Evolutionary conservation across 1,140 invertebrate genomes (phyloP).

Genomic region (Aphelinus atriplicis): DNA sequence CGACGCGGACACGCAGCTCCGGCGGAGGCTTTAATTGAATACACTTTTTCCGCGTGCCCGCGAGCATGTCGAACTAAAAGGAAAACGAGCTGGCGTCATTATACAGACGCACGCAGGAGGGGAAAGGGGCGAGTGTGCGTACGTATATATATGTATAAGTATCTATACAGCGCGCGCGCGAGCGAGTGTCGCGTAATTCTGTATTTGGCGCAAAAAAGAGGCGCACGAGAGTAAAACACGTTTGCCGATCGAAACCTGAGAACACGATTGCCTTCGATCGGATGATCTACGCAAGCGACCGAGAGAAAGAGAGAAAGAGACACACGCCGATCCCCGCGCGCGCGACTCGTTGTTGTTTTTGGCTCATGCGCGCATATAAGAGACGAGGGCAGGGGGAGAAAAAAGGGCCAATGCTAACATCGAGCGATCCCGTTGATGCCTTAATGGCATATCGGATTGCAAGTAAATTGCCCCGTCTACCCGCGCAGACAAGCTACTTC

Average conservation of each 20-base stretch:
- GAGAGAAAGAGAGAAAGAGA: constrained; percentile 13
- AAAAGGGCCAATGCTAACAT: constrained; percentile 8
- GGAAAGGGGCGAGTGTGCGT: not conserved
- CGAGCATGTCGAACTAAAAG: not conserved
- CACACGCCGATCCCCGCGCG: too few species aligned
- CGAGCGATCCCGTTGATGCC: constrained; percentile 39
- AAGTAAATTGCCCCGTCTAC: constrained; percentile 34
- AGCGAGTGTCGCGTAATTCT: constrained; percentile 37
- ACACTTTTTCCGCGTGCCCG: constrained; percentile 5
- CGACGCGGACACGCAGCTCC: not conserved
- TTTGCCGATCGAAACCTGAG: constrained; percentile 44
- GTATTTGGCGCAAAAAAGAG: constrained; percentile 38
- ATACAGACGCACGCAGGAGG: constrained; percentile 1
- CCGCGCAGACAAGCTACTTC: constrained; percentile 37
- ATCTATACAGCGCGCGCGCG: not conserved
- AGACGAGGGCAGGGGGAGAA: too few species aligned
- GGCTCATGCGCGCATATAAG: too few species aligned
- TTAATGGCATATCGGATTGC: constrained; percentile 45
- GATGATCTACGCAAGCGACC: constrained; percentile 35
- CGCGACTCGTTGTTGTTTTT: too few species aligned
- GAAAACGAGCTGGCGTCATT: constrained; percentile 25
- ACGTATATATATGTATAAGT: too few species aligned
- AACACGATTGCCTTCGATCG: constrained; percentile 46
- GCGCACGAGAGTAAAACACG: constrained; percentile 33
- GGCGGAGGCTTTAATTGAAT: constrained; percentile 33